A percentile compares a stretch with the other conserved stretches of the same genome.
Conservation (phyloP, 2,888 invertebrate species). For the Cyclophora albipunctata region DNA sequence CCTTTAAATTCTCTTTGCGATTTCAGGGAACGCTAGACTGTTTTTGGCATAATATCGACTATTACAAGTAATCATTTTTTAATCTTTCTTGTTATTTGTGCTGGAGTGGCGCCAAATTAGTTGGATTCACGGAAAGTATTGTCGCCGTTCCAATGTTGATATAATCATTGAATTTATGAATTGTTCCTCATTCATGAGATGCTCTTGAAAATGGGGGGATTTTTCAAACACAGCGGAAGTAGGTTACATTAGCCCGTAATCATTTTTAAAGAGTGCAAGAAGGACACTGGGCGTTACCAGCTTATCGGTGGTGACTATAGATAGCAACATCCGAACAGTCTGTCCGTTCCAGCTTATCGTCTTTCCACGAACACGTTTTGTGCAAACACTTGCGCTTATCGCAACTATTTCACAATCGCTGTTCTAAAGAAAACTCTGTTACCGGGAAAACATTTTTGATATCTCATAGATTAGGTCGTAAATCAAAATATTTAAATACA, state of each 20-base stretch:
- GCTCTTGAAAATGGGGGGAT: no score
- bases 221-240: no score
- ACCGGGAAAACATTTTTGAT: constrained; percentile 3
- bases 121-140: neutral
- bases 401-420: constrained; percentile 58
- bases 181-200: no score
- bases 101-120: neutral
- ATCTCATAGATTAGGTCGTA: neutral
- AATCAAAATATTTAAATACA: no score
- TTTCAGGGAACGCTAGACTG: neutral
- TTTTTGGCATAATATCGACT: no score
- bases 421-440: constrained; percentile 29
- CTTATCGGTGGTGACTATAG: constrained; percentile 42
- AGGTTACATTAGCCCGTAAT: no score
- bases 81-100: neutral
- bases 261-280: constrained; percentile 15
- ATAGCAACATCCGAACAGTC: constrained; percentile 61
- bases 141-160: neutral
- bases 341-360: constrained; percentile 53
- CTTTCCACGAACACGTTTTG: constrained; percentile 57
- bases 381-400: constrained; percentile 64
- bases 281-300: constrained; percentile 29
- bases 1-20: neutral
- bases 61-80: neutral
- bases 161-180: no score